Evolutionary conservation across 2,888 invertebrate genomes (phyloP).

Genomic region (Smittia sp.): DNA sequence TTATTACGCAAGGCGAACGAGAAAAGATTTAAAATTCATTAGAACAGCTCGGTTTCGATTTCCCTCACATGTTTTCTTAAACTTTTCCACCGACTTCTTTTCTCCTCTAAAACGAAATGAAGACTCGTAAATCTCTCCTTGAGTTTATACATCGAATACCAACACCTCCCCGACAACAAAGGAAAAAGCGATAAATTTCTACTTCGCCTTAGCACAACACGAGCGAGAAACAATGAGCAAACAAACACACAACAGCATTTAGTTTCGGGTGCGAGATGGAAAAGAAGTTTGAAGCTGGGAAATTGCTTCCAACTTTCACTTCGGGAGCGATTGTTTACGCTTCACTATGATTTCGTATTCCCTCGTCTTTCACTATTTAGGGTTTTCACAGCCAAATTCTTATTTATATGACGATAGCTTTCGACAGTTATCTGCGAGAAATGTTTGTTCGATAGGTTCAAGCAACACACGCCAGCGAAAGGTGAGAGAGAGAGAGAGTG

Average conservation of each 20-base stretch:
- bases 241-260: conserved; percentile 18
- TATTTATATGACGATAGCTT: not conserved
- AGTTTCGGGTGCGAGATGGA: not conserved
- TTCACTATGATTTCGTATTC: not conserved
- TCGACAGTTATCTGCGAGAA: not conserved
- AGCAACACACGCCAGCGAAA: not conserved
- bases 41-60: not conserved
- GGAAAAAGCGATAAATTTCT: conserved; percentile 7
- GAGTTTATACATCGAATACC: not conserved
- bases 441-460: not conserved
- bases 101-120: not conserved
- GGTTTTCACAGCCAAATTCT: not conserved
- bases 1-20: not conserved
- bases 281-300: not conserved
- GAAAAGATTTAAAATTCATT: conserved; percentile 10
- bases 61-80: not conserved
- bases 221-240: conserved; percentile 1
- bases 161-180: not conserved
- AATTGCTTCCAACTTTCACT: not conserved
- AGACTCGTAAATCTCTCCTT: not conserved
- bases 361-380: not conserved
- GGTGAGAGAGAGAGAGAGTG: not conserved
- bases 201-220: not conserved
- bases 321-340: not conserved
- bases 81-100: not conserved